phyloP scores from a whole-genome alignment of 1,140 invertebrate genomes.

The Armadillidium nasatum region DNA sequence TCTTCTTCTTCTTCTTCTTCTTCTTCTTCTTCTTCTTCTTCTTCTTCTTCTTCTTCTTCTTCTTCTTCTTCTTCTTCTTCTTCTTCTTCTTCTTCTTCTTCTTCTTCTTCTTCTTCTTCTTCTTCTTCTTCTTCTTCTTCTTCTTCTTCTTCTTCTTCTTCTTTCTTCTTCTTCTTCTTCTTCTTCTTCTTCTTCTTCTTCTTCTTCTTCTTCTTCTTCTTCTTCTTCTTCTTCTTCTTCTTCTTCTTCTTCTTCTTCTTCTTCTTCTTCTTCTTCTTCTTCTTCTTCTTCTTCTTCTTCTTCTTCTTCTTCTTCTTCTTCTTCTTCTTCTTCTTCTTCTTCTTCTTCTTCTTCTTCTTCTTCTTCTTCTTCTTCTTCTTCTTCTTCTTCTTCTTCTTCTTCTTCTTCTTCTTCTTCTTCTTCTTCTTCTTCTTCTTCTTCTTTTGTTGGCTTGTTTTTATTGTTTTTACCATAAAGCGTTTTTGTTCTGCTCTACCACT shows the following conservation, averaged over 20 bases:
- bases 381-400: slow-evolving; percentile 6
- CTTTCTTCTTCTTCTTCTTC: slow-evolving; percentile 10
- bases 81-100: too few relatives aligned
- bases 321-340: not conserved
- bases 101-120: slow-evolving; percentile 2
- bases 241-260: slow-evolving; percentile 1
- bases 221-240: slow-evolving; percentile 10
- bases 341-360: slow-evolving; percentile 9
- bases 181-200: too few relatives aligned
- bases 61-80: slow-evolving; percentile 9
- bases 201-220: too few relatives aligned
- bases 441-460: too few relatives aligned
- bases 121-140: too few relatives aligned
- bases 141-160: slow-evolving; percentile 10
- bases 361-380: slow-evolving; percentile 9
- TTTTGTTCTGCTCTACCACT: too few relatives aligned
- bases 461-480: slow-evolving; percentile 4
- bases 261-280: slow-evolving; percentile 6
- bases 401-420: slow-evolving; percentile 4
- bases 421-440: too few relatives aligned
- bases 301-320: slow-evolving; percentile 9
- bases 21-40: slow-evolving; percentile 3
- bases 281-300: slow-evolving; percentile 9
- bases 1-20: slow-evolving; percentile 4
- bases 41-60: not conserved